A percentile compares a stretch with the other conserved stretches of the same genome.
Conservation (phyloP, 1,140 invertebrate genomes). For the Solen grandis region DNA sequence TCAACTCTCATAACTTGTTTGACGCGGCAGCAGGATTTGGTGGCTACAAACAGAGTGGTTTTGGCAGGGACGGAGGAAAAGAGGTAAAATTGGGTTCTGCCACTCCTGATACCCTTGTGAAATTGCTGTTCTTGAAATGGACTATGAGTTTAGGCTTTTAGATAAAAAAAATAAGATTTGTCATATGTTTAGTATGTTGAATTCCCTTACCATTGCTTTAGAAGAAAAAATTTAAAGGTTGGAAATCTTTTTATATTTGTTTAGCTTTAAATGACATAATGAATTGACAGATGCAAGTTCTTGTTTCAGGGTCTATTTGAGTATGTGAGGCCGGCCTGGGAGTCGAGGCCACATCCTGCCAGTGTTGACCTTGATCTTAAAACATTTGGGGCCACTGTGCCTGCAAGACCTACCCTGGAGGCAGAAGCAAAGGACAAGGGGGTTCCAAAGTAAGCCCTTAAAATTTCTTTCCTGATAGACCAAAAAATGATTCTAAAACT, state of each 20-base stretch:
- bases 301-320: conserved; percentile 76
- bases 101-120: too few species aligned
- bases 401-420: conserved; percentile 64
- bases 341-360: conserved; percentile 60
- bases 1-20: conserved; percentile 83
- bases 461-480: too few species aligned
- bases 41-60: conserved; percentile 82
- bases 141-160: too few species aligned
- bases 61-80: conserved; percentile 79
- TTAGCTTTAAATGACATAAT: neutral
- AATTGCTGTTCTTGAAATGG: too few species aligned
- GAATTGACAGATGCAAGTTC: neutral
- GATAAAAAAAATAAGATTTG: too few species aligned
- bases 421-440: conserved; percentile 37
- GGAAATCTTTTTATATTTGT: too few species aligned
- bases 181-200: too few species aligned
- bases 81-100: conserved; percentile 68
- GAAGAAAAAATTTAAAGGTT: too few species aligned
- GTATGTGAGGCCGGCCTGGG: conserved; percentile 76
- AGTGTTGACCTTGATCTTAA: conserved; percentile 66
- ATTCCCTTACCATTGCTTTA: too few species aligned
- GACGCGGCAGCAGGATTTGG: conserved; percentile 82
- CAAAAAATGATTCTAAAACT: too few species aligned
- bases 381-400: conserved; percentile 75
- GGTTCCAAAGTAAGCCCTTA: conserved; percentile 64